Evolutionary conservation across 2,113 vertebrate species (phyloP), one percentile per base, ranked within the genome.

Genomic region (Microcebus griseorufus): DNA sequence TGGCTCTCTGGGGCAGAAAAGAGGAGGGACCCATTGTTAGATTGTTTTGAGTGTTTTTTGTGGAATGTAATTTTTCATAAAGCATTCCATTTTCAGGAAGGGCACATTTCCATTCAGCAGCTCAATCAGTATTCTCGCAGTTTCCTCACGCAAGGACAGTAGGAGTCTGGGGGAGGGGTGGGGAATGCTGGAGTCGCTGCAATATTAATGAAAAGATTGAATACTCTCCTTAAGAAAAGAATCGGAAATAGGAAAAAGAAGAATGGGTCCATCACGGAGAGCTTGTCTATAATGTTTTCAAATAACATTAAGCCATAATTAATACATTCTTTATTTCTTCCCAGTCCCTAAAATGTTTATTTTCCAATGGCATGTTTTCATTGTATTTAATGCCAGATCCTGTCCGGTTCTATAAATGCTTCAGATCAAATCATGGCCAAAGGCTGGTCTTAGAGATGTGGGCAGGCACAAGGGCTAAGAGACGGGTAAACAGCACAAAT

Each of bases 141-240:
- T 97, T 98, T 95, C 93, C 93, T 92, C 92, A 55, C 62, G 94
- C 93, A 79, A 97, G 97, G 67, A 67, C 81, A 94, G 80, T 48
- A 32, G 60, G 84, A 96, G 58, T 79, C 88, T 96, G 82, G 67
- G 58, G 93, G 83, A 78, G 23, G 93, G 60, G 67, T 1, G 48
- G 14, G 67, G 79, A 10, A 60, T 5, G 42, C 73, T 82, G 70
- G 89, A 87, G 42, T 89, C 1, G 22, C 65, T 86, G 37, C 62
- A 98, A 97, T 98, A 98, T 95, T 97, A 96, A 94, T 96, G 60
- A 95, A 85, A 93, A 86, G 75, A 64, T 10, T 89, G 94, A 95
- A 93, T 51, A 91, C 4, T 86, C 69, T 79, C 82, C 82, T 93
- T 75, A 87, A 65, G 88, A 82, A 96, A 65, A 0, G 14, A 9